A percentile compares a stretch with the other conserved stretches of the same genome.
Conservation (phyloP, 2,113 vertebrate genomes). For the Paradoxurus hermaphroditus region DNA sequence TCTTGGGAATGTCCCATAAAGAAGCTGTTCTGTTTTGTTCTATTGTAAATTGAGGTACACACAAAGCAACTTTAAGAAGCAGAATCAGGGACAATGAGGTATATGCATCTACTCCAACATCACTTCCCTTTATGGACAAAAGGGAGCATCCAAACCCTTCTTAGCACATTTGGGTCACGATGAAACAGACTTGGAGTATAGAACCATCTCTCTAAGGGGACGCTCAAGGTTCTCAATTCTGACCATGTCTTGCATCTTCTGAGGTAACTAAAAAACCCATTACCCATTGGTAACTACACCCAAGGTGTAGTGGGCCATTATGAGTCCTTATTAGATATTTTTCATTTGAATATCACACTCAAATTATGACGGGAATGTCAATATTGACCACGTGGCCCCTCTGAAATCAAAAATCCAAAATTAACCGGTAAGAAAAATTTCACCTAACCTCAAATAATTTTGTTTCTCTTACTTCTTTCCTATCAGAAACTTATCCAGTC, state of each 20-base stretch:
- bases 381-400: neutral
- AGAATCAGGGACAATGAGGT: neutral
- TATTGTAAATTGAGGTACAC: neutral
- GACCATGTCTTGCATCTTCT: neutral
- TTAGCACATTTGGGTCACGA: neutral
- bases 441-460: neutral
- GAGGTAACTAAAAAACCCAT: neutral
- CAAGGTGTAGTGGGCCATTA: neutral
- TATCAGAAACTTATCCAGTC: neutral
- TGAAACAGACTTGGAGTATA: neutral
- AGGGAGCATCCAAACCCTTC: neutral
- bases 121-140: neutral
- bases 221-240: neutral
- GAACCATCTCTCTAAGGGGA: neutral
- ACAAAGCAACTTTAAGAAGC: neutral
- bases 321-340: neutral
- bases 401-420: neutral
- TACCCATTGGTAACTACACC: too few relatives aligned
- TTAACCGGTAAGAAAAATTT: neutral
- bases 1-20: neutral
- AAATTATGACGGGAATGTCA: conserved; percentile 17
- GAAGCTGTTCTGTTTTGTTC: neutral
- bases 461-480: neutral
- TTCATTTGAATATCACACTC: neutral
- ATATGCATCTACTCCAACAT: neutral